Conservation (phyloP, 2,113 vertebrate genomes). For the Catharus minimus region DNA sequence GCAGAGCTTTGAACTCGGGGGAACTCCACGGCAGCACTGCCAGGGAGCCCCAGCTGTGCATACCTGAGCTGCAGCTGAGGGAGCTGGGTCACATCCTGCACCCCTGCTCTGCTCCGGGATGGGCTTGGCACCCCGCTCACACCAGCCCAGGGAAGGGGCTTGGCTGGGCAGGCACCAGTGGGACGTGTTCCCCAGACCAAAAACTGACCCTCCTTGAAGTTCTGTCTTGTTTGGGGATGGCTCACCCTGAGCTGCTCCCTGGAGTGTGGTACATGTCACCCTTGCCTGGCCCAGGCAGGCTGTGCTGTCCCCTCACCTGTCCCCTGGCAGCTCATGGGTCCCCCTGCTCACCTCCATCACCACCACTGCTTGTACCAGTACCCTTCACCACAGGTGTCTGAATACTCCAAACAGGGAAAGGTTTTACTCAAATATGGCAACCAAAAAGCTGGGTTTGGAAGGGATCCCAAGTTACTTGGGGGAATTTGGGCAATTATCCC, state of each 20-base stretch:
- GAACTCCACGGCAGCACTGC: constrained; percentile 18
- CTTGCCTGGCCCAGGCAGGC: rapidly evolving
- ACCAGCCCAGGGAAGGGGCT: background rate
- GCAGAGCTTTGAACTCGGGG: constrained; percentile 62
- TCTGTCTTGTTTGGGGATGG: background rate
- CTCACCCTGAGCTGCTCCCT: background rate
- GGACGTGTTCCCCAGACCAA: rapidly evolving
- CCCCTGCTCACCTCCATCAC: rapidly evolving
- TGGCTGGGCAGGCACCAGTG: background rate
- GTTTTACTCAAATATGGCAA: constrained; percentile 27
- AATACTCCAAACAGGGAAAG: background rate
- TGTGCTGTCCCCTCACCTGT: background rate
- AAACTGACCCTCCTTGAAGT: background rate
- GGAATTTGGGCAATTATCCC: constrained; percentile 44
- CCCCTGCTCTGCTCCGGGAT: rapidly evolving
- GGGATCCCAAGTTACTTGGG: background rate
- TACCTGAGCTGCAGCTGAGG: constrained; percentile 46
- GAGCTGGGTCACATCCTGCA: background rate
- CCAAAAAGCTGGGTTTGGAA: constrained; percentile 26
- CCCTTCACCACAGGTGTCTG: background rate
- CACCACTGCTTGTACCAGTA: rapidly evolving
- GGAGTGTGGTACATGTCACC: rapidly evolving
- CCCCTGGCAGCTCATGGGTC: background rate
- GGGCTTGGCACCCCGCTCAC: rapidly evolving
- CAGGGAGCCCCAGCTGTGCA: constrained; percentile 60